A percentile compares a stretch with the other conserved stretches of the same genome.
phyloP scores from a whole-genome alignment of 1,140 invertebrate species.

The Aphidius ervi region DNA sequence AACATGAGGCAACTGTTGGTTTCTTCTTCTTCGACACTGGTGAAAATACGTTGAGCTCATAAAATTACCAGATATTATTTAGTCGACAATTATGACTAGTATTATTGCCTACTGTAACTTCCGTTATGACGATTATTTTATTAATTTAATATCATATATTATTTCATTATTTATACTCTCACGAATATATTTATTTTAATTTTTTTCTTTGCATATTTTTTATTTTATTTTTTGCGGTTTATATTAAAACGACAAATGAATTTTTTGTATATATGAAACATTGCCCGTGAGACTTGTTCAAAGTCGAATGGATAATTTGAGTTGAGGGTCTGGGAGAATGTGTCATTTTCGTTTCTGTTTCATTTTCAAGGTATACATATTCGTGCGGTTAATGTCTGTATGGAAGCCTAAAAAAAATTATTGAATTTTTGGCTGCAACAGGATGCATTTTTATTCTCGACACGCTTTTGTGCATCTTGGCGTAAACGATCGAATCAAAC shows the following conservation, averaged over 20 bases:
- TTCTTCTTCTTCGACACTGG: constrained; percentile 12
- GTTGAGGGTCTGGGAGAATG: no score
- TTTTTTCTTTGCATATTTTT: neutral
- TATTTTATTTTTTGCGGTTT: neutral
- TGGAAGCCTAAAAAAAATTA: no score
- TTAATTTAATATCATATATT: neutral
- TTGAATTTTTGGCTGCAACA: no score
- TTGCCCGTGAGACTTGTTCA: neutral
- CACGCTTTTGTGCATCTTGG: no score
- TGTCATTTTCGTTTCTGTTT: no score
- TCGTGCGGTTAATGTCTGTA: no score
- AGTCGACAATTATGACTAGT: neutral
- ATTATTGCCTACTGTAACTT: neutral
- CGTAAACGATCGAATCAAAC: no score
- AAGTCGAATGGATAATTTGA: constrained; percentile 15
- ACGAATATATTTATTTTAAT: neutral
- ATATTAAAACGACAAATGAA: neutral
- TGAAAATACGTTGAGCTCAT: constrained; percentile 16
- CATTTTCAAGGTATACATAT: no score
- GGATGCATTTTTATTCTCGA: no score
- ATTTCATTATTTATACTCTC: neutral
- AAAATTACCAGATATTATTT: constrained; percentile 17
- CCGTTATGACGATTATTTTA: neutral
- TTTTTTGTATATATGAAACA: neutral
- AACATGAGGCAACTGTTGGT: constrained; percentile 4